Evolutionary conservation across 2,797 vertebrate species (phyloP).

Genomic region (Tamandua tetradactyla): DNA sequence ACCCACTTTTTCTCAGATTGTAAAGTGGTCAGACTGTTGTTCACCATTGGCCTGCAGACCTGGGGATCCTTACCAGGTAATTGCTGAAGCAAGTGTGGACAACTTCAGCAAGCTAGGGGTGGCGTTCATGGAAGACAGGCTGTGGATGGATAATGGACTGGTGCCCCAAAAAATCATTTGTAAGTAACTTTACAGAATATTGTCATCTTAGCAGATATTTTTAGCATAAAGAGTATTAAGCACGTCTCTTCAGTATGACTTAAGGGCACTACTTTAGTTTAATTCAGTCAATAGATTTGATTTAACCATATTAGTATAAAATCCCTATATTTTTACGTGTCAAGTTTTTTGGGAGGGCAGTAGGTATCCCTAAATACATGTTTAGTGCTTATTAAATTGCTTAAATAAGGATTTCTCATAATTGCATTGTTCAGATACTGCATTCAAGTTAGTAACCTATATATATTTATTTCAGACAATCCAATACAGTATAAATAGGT

Average conservation of each 20-base stretch:
- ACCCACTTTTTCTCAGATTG: slow-evolving; percentile 83
- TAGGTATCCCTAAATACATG: not conserved
- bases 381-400: not conserved
- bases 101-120: slow-evolving; percentile 94
- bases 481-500: not conserved
- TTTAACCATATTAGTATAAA: not conserved
- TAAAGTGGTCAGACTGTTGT: slow-evolving; percentile 95
- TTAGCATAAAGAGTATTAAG: not conserved
- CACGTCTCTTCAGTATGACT: not conserved
- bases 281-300: not conserved
- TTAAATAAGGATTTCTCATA: not conserved
- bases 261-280: not conserved
- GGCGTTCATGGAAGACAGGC: slow-evolving; percentile 95
- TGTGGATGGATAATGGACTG: slow-evolving; percentile 93
- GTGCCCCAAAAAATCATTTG: slow-evolving; percentile 93
- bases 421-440: not conserved
- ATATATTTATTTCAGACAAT: not conserved
- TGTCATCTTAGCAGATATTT: fast-evolving
- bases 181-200: slow-evolving; percentile 83
- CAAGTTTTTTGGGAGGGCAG: not conserved
- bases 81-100: slow-evolving; percentile 93
- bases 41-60: slow-evolving; percentile 91
- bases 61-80: slow-evolving; percentile 89
- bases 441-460: not conserved
- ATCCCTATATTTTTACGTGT: not conserved